These are phyloP conservation scores for Zaprionus camerounensis DNA, from an alignment of 1,140 invertebrate genomes.

Conservation along the genomic window DNA sequence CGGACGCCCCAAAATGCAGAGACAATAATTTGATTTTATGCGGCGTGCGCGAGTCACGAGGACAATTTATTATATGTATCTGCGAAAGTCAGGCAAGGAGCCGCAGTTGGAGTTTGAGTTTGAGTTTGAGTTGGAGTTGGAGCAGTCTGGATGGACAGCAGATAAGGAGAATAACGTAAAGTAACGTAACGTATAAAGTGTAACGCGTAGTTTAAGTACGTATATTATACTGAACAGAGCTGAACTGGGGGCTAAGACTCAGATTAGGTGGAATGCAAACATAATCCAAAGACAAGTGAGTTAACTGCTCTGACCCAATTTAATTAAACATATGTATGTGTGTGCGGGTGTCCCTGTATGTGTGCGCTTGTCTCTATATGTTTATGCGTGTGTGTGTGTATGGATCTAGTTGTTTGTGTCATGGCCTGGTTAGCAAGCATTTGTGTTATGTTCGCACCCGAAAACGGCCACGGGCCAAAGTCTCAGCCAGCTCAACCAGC, in stretches of 20 bases:
- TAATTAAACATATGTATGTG: slow-evolving; percentile 68
- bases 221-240: slow-evolving; percentile 32
- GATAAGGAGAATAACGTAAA: slow-evolving; percentile 9
- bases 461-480: slow-evolving; percentile 47
- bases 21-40: slow-evolving; percentile 79
- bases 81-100: slow-evolving; percentile 29
- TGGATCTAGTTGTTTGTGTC: slow-evolving; percentile 31
- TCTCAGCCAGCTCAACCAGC: slow-evolving; percentile 16
- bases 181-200: slow-evolving; percentile 2
- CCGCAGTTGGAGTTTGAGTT: slow-evolving; percentile 6
- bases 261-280: slow-evolving; percentile 79
- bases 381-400: not conserved
- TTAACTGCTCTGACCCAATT: slow-evolving; percentile 80
- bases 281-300: slow-evolving; percentile 81
- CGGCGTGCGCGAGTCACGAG: slow-evolving; percentile 35
- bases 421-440: slow-evolving; percentile 52
- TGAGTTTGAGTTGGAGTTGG: no score
- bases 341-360: not conserved
- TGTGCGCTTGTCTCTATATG: not conserved
- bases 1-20: slow-evolving; percentile 48
- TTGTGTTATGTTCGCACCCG: slow-evolving; percentile 72
- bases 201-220: slow-evolving; percentile 12
- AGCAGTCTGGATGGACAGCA: not conserved
- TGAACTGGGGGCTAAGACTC: slow-evolving; percentile 23
- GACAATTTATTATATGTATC: slow-evolving; percentile 68